These are phyloP conservation scores for Luscinia megarhynchos DNA, from an alignment of 2,797 vertebrate species.

Conservation along the genomic window DNA sequence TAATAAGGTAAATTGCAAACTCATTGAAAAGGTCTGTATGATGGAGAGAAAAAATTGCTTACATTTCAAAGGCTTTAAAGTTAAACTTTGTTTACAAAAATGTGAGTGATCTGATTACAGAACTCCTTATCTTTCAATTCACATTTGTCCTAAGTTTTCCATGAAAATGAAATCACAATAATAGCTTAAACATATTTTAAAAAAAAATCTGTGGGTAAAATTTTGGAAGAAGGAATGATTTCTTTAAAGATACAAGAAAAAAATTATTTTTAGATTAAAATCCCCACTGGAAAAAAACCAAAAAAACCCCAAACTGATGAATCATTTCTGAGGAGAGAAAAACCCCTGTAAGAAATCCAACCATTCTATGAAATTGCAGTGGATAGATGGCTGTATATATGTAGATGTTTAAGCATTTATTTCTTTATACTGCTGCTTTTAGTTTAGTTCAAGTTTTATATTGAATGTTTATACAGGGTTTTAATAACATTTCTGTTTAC, in stretches of 20 bases:
- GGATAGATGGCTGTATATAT: background rate
- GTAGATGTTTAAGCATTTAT: slow-evolving; percentile 1
- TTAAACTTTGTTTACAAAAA: background rate
- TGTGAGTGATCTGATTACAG: background rate
- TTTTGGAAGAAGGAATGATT: background rate
- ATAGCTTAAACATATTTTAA: background rate
- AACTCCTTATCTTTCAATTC: background rate
- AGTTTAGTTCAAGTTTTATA: slow-evolving; percentile 40
- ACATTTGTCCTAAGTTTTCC: background rate
- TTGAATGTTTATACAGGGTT: slow-evolving; percentile 40
- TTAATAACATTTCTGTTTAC: slow-evolving; percentile 69
- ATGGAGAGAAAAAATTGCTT: background rate
- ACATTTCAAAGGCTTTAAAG: background rate
- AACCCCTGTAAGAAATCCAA: background rate
- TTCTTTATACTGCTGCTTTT: background rate
- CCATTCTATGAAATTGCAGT: background rate
- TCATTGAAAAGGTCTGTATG: background rate
- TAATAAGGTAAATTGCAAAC: background rate
- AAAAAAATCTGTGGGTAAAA: background rate
- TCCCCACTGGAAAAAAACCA: background rate
- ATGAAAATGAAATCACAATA: background rate
- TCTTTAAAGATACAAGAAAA: background rate
- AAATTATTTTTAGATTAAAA: background rate
- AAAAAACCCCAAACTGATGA: background rate
- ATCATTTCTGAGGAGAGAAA: background rate